Base-by-base conservation (phyloP, 2,113 vertebrate species). In the Paracanthobrama guichenoti region DNA sequence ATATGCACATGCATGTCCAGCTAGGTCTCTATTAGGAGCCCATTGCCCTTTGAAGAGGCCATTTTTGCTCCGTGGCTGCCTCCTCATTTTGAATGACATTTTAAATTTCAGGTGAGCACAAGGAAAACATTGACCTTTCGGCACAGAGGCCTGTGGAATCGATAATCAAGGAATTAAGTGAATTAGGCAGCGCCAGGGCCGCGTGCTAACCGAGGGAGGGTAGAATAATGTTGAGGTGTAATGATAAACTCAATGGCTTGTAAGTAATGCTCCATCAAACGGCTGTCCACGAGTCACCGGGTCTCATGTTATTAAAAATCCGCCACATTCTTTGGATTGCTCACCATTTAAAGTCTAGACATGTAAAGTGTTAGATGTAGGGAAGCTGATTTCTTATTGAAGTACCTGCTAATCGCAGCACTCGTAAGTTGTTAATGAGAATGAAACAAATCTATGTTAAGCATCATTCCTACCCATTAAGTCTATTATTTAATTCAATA, bases 201-300 rank as follows among this genome's bases (percentile, higher is more conserved):
- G 90, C 90, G 89, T 73, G 89, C 85, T 90, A 81, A 87, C 84
- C 62, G 90, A 89, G 89, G 90, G 87, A 79, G 79, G 79, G 85
- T 91, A 72, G 85, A 81, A 85, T 93, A 91, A 91, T 90, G 83
- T 88, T 91, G 90, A 91, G 89, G 88, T 89, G 87, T 90, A 88
- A 91, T 92, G 93, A 94, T 93, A 90, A 93, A 93, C 92, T 93
- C 91, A 92, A 92, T 93, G 92, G 90, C 89, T 92, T 90, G 91
- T 88, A 87, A 93, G 91, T 93, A 93, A 94, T 93, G 92, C 89
- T 87, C 90, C 90, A 90, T 93, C 90, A 89, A 88, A 91, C 85
- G 79, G 31, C 16, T 4, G 22, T 39, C 50, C 35, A 26, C 26
- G 39, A 24, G 60, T 42, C 8, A 26, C 48, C 24, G 39, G 55